Evolutionary conservation across 2,797 vertebrate species (phyloP).

Genomic region (Alfaro cultratus): DNA sequence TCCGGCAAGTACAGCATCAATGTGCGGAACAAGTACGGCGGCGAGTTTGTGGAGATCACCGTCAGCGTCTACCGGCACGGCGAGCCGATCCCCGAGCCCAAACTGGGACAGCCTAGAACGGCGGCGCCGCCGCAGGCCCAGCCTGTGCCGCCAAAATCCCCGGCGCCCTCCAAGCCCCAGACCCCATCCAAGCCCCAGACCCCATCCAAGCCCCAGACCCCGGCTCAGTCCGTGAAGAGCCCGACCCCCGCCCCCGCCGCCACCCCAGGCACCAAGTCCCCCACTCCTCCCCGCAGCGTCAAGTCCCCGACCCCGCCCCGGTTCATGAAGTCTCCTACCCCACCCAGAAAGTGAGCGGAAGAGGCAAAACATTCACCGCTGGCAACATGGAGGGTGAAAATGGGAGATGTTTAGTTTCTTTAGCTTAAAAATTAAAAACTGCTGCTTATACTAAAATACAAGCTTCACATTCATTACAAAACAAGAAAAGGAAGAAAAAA

Average conservation of each 20-base stretch:
- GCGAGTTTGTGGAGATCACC: constrained; percentile 97
- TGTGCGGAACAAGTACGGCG: constrained; percentile 96
- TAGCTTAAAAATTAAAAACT: constrained; percentile 32
- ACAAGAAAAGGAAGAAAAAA: constrained; percentile 7
- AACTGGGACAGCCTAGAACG: constrained; percentile 76
- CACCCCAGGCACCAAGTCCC: constrained; percentile 30
- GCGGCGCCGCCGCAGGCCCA: constrained; percentile 33
- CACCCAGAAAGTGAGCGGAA: constrained; percentile 76
- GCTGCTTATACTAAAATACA: background rate
- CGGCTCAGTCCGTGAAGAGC: constrained; percentile 47
- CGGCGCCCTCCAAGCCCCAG: constrained; percentile 64
- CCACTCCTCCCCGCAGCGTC: constrained; percentile 34
- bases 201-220: constrained; percentile 57
- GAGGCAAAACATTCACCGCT: constrained; percentile 25
- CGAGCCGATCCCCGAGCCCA: constrained; percentile 87
- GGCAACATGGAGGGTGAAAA: constrained; percentile 61
- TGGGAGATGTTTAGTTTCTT: constrained; percentile 33
- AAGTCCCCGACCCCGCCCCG: constrained; percentile 56
- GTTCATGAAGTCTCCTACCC: constrained; percentile 73
- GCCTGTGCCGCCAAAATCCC: constrained; percentile 59
- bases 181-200: constrained; percentile 54
- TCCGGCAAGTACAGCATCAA: constrained; percentile 97
- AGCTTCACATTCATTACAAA: constrained; percentile 8
- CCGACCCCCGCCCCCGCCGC: constrained; percentile 65
- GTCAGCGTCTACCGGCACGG: constrained; percentile 95